Conservation (phyloP, 2,797 vertebrate genomes). For the Phataginus tricuspis region DNA sequence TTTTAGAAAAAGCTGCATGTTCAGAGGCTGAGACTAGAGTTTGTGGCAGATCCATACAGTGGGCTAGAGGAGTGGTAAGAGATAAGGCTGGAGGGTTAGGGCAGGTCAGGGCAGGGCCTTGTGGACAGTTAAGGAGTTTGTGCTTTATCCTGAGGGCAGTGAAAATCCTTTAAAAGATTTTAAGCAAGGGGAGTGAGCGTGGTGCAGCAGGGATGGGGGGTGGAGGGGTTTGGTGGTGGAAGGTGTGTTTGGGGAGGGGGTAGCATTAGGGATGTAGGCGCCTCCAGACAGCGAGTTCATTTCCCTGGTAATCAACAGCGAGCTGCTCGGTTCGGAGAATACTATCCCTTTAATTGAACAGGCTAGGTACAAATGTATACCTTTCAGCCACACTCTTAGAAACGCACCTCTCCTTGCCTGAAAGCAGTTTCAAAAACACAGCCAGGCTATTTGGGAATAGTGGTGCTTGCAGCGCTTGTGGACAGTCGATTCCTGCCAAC, state of each 20-base stretch:
- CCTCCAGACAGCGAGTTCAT: conserved; percentile 91
- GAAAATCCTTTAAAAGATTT: conserved; percentile 4
- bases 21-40: background rate
- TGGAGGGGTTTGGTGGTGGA: background rate
- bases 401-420: conserved; percentile 42
- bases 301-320: conserved; percentile 93
- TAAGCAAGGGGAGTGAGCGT: conserved; percentile 14
- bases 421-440: conserved; percentile 48
- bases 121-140: background rate
- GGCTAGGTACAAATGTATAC: conserved; percentile 87
- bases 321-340: conserved; percentile 93
- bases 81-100: background rate
- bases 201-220: background rate
- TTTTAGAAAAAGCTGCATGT: background rate
- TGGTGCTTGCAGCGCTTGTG: conserved; percentile 98
- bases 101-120: background rate
- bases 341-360: conserved; percentile 99
- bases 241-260: conserved; percentile 78
- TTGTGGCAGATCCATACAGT: background rate
- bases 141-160: background rate
- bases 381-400: conserved; percentile 46
- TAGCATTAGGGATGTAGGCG: conserved; percentile 82
- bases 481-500: conserved; percentile 98
- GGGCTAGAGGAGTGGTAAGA: background rate
- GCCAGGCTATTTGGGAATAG: conserved; percentile 99